phyloP scores from a whole-genome alignment of 2,113 vertebrate species.

The Nothobranchius kuhntae region DNA sequence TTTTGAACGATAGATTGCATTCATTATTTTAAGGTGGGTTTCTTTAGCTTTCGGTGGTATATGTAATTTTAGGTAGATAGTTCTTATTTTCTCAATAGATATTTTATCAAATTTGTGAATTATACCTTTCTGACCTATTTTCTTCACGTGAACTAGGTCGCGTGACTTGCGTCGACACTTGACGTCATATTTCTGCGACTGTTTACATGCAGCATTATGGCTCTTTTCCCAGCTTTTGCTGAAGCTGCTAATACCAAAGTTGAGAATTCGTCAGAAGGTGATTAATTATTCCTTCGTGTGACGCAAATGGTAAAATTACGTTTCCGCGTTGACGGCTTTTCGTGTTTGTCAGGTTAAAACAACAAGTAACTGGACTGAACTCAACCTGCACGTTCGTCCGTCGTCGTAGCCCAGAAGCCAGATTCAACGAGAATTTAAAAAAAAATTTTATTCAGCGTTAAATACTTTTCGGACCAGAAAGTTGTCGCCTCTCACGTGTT shows the following conservation, averaged over 20 bases:
- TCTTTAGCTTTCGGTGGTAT: too few relatives aligned
- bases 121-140: too few relatives aligned
- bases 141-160: too few relatives aligned
- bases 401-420: neutral
- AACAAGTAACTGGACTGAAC: neutral
- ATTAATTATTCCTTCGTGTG: fast-evolving
- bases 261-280: slow-evolving; percentile 60
- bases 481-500: too few relatives aligned
- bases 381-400: neutral
- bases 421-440: too few relatives aligned
- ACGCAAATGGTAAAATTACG: neutral
- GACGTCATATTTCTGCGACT: slow-evolving; percentile 56
- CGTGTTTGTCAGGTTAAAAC: neutral
- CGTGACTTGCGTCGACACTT: neutral
- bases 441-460: too few relatives aligned
- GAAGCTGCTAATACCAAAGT: slow-evolving; percentile 16
- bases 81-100: too few relatives aligned
- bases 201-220: slow-evolving; percentile 58
- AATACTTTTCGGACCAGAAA: too few relatives aligned
- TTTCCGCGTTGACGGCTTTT: neutral
- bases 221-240: slow-evolving; percentile 71
- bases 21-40: too few relatives aligned
- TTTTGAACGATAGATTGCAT: too few relatives aligned
- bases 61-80: too few relatives aligned
- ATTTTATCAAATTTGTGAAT: too few relatives aligned